Evolutionary conservation across 2,797 vertebrate species (phyloP).

Genomic region (Pangasius djambal): DNA sequence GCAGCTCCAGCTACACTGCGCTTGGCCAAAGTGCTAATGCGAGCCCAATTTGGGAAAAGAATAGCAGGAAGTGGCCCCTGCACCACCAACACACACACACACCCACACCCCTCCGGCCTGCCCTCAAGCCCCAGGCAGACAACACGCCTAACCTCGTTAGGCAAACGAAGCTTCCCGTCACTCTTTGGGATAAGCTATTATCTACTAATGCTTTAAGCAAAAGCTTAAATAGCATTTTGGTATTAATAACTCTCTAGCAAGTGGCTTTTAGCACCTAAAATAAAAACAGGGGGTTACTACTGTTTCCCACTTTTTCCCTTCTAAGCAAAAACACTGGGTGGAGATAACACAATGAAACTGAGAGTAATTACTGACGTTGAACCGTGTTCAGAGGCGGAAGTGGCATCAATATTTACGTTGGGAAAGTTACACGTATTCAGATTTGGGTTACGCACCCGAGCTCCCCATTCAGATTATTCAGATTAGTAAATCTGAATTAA

Average conservation of each 20-base stretch:
- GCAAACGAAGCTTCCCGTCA: slow-evolving; percentile 84
- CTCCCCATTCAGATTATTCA: background rate
- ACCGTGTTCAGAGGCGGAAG: background rate
- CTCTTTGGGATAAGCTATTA: background rate
- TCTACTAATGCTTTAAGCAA: background rate
- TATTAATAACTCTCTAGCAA: background rate
- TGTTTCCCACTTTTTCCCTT: background rate
- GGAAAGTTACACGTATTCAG: background rate
- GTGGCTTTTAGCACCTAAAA: background rate
- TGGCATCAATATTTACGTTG: background rate
- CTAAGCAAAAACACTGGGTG: background rate
- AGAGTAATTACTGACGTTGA: background rate
- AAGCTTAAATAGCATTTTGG: background rate
- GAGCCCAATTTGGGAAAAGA: slow-evolving; percentile 91
- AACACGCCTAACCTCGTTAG: slow-evolving; percentile 87
- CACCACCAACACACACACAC: slow-evolving; percentile 55
- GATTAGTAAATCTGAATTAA: too few species aligned
- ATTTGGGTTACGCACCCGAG: background rate
- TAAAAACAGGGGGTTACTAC: background rate
- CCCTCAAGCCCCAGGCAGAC: slow-evolving; percentile 44
- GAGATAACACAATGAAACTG: background rate
- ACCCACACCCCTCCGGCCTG: slow-evolving; percentile 13
- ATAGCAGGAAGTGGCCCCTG: slow-evolving; percentile 96
- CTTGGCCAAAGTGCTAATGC: slow-evolving; percentile 90
- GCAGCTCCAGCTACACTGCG: slow-evolving; percentile 78